Evolutionary conservation across 2,888 invertebrate species (phyloP).

Genomic region (Pherbina coryleti): DNA sequence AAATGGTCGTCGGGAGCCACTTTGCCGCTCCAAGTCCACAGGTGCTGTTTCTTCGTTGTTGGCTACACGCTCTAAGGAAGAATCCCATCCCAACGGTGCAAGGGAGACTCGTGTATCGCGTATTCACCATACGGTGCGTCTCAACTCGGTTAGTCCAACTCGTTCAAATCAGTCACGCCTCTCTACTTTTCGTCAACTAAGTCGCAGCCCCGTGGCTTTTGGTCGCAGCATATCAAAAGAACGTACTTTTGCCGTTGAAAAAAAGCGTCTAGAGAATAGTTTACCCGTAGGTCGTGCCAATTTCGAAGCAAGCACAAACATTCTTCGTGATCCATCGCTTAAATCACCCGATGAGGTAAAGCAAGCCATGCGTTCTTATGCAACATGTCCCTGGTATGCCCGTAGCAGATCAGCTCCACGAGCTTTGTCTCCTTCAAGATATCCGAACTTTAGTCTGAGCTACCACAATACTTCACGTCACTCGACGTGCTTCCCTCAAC

Average conservation of each 20-base stretch:
- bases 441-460: conserved; percentile 50
- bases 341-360: conserved; percentile 74
- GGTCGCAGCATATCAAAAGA: conserved; percentile 72
- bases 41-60: conserved; percentile 61
- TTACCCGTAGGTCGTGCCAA: conserved; percentile 63
- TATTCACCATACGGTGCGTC: conserved; percentile 58
- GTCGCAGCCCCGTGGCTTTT: conserved; percentile 70
- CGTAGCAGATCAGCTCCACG: conserved; percentile 67
- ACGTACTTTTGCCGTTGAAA: conserved; percentile 73
- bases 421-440: conserved; percentile 38
- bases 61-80: conserved; percentile 52
- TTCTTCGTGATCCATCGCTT: conserved; percentile 71
- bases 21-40: conserved; percentile 66
- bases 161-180: conserved; percentile 51
- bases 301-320: conserved; percentile 68
- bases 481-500: conserved; percentile 59
- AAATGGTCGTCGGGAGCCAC: conserved; percentile 56
- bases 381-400: conserved; percentile 56
- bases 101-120: conserved; percentile 48
- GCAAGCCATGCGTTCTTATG: conserved; percentile 69
- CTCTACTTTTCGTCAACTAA: conserved; percentile 61
- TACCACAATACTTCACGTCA: conserved; percentile 55
- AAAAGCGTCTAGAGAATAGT: conserved; percentile 70
- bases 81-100: conserved; percentile 43
- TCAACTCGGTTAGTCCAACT: conserved; percentile 64